Percentiles rank a stretch among this genome's conserved stretches.
Evolutionary conservation across 2,888 invertebrate genomes (phyloP).

Genomic region (Drosophila neotestacea): DNA sequence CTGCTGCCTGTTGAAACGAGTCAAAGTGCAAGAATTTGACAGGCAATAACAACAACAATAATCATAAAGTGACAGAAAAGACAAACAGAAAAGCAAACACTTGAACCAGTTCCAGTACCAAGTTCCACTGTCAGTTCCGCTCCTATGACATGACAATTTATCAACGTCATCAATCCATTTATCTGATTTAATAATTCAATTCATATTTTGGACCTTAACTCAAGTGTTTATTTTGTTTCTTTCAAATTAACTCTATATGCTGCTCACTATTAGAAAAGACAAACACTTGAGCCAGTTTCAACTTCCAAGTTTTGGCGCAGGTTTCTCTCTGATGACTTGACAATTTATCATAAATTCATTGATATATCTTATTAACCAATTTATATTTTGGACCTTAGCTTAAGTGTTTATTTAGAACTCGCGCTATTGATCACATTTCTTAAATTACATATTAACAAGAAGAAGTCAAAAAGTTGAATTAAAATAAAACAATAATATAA

Average conservation of each 20-base stretch:
- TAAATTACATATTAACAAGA: no score
- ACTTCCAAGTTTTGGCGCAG: no score
- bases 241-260: constrained; percentile 21
- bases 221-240: constrained; percentile 58
- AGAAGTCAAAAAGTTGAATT: no score
- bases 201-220: constrained; percentile 62
- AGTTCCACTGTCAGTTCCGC: constrained; percentile 57
- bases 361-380: not conserved
- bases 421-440: no score
- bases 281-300: constrained; percentile 29
- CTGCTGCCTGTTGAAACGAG: constrained; percentile 37
- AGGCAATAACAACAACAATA: constrained; percentile 36
- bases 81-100: constrained; percentile 37
- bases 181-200: constrained; percentile 57
- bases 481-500: not conserved
- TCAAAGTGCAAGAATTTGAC: constrained; percentile 80
- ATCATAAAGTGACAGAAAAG: constrained; percentile 30
- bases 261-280: constrained; percentile 18
- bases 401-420: no score
- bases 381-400: not conserved
- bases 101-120: constrained; percentile 29
- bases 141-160: constrained; percentile 68
- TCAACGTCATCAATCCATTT: constrained; percentile 50
- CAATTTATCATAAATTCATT: constrained; percentile 56
- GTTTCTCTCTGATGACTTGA: constrained; percentile 66